Evolutionary conservation across 2,888 invertebrate species (phyloP).

Genomic region (Tachystola acroxantha): DNA sequence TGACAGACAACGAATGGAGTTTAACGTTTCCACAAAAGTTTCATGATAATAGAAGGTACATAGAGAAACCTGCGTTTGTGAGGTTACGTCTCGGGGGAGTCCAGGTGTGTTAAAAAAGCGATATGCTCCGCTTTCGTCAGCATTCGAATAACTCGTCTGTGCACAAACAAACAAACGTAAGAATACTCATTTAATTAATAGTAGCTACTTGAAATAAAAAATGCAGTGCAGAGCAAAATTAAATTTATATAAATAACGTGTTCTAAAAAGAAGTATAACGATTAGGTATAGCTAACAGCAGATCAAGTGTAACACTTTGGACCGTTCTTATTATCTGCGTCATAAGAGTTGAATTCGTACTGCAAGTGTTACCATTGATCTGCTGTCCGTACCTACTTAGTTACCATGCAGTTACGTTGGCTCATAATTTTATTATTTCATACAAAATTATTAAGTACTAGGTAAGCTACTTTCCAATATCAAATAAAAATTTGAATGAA

Average conservation of each 20-base stretch:
- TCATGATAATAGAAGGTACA: conserved; percentile 15
- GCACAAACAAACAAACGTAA: conserved; percentile 39
- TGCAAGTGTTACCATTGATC: too few relatives aligned
- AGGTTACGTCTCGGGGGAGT: conserved; percentile 38
- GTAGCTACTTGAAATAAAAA: neutral
- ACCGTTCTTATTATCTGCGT: too few relatives aligned
- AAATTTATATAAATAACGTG: neutral
- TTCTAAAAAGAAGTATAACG: too few relatives aligned
- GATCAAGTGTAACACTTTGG: too few relatives aligned
- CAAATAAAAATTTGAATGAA: too few relatives aligned
- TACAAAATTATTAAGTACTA: too few relatives aligned
- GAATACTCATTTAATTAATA: conserved; percentile 5
- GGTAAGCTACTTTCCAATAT: too few relatives aligned
- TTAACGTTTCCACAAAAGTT: conserved; percentile 12
- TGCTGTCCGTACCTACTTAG: too few relatives aligned
- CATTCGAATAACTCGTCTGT: conserved; percentile 69
- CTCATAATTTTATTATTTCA: too few relatives aligned
- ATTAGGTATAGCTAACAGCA: too few relatives aligned
- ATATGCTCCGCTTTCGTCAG: conserved; percentile 50
- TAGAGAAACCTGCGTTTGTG: conserved; percentile 44
- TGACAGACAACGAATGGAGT: conserved; percentile 14
- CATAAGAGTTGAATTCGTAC: too few relatives aligned
- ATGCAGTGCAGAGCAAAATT: neutral
- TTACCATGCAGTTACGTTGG: too few relatives aligned
- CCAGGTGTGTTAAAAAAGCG: conserved; percentile 46